Evolutionary conservation across 1,140 invertebrate species (phyloP).

Genomic region (Caenorhabditis tropicalis): DNA sequence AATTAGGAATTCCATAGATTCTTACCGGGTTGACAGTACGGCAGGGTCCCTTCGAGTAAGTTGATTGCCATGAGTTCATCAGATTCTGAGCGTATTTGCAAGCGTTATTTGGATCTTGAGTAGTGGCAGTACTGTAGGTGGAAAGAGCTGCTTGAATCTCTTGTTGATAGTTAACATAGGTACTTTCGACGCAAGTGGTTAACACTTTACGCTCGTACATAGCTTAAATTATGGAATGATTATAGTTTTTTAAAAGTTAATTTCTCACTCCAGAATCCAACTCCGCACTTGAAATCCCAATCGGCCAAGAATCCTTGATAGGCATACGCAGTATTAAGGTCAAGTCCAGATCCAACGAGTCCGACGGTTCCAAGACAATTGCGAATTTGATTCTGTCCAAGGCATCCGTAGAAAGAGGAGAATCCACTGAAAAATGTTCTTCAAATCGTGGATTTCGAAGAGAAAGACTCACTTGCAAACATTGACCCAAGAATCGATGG

Average conservation of each 20-base stretch:
- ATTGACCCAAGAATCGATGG: slow-evolving; percentile 5
- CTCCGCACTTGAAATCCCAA: slow-evolving; percentile 50
- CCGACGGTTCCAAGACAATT: slow-evolving; percentile 50
- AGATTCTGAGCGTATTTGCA: slow-evolving; percentile 48
- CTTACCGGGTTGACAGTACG: slow-evolving; percentile 37
- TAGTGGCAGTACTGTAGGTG: background rate
- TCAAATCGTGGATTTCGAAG: background rate
- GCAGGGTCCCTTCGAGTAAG: slow-evolving; percentile 24
- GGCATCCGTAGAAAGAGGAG: slow-evolving; percentile 43
- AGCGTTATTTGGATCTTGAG: slow-evolving; percentile 16
- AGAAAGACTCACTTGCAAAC: slow-evolving; percentile 46
- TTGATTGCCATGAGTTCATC: slow-evolving; percentile 16
- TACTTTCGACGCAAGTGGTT: slow-evolving; percentile 24
- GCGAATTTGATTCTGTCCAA: slow-evolving; percentile 27
- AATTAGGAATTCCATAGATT: background rate
- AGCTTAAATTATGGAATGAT: background rate
- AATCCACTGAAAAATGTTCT: slow-evolving; percentile 10
- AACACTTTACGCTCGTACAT: slow-evolving; percentile 13
- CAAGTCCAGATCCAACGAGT: slow-evolving; percentile 24
- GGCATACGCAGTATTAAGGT: background rate
- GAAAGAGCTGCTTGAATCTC: background rate
- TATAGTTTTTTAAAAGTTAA: background rate
- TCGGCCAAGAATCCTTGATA: slow-evolving; percentile 41
- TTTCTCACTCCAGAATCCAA: slow-evolving; percentile 39
- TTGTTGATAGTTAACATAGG: slow-evolving; percentile 39